phyloP scores from a whole-genome alignment of 2,113 vertebrate species.

The Rostratula benghalensis region DNA sequence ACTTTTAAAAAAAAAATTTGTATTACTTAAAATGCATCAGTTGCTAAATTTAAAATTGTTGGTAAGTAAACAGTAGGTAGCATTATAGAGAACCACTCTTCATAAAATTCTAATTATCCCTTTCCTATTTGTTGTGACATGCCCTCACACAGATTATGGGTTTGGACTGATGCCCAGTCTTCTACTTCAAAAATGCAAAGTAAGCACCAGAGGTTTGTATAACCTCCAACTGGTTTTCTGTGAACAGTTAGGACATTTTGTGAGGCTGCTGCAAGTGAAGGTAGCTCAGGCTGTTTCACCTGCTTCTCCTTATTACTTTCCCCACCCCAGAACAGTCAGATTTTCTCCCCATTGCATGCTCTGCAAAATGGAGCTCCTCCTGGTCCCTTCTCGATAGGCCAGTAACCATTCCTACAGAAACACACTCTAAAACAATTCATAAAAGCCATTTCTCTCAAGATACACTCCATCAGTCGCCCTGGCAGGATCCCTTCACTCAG shows the following conservation, averaged over 20 bases:
- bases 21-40: neutral
- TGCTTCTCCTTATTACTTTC: neutral
- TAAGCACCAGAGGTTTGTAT: neutral
- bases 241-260: neutral
- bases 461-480: accelerated
- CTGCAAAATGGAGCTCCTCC: neutral
- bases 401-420: neutral
- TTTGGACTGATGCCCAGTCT: slow-evolving; percentile 33
- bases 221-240: neutral
- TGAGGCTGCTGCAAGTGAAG: neutral
- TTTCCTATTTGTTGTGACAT: slow-evolving; percentile 30
- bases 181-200: neutral
- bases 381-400: neutral
- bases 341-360: accelerated
- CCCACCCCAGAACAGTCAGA: neutral
- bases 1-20: neutral
- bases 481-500: neutral
- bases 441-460: neutral
- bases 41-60: slow-evolving; percentile 23
- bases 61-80: slow-evolving; percentile 27
- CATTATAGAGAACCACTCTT: slow-evolving; percentile 24
- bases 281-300: neutral
- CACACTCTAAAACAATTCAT: neutral
- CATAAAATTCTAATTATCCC: slow-evolving; percentile 51
- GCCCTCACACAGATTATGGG: neutral